phyloP scores from a whole-genome alignment of 35 echinoderm and acorn worm species.

The Lytechinus variegatus region DNA sequence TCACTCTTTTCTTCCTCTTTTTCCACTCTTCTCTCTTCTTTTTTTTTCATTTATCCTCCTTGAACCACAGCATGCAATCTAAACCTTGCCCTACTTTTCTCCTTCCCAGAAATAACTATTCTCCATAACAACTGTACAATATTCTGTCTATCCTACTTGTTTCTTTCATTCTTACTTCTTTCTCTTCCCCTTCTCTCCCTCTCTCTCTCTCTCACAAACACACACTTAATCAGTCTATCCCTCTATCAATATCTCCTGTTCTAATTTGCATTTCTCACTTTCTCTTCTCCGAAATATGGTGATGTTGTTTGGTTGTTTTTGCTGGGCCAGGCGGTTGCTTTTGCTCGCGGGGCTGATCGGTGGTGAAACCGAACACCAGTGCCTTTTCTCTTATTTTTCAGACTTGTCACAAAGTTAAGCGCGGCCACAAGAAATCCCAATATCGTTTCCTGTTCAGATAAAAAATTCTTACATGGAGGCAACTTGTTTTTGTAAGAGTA shows the following conservation, averaged over 20 bases:
- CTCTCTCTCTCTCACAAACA: background rate
- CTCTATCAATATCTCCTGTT: background rate
- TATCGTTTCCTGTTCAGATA: background rate
- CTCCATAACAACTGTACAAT: background rate
- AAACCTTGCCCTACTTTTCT: background rate
- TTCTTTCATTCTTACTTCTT: background rate
- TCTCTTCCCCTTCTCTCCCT: background rate
- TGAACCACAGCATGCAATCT: background rate
- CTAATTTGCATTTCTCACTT: background rate
- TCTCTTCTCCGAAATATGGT: background rate
- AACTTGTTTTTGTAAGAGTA: no score
- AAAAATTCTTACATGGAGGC: no score
- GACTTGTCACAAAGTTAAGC: constrained; percentile 46
- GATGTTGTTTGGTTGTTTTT: constrained; percentile 32
- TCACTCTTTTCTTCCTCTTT: background rate
- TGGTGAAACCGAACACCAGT: constrained; percentile 46
- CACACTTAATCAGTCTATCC: background rate
- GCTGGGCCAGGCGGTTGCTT: background rate
- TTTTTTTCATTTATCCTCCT: background rate
- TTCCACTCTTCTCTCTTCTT: background rate
- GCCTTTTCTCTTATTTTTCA: constrained; percentile 46
- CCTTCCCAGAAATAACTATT: background rate
- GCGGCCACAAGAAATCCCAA: background rate
- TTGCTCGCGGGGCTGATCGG: constrained; percentile 17
- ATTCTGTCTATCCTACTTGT: background rate